Conservation (phyloP, 2,888 invertebrate species). For the Endomychus coccineus region DNA sequence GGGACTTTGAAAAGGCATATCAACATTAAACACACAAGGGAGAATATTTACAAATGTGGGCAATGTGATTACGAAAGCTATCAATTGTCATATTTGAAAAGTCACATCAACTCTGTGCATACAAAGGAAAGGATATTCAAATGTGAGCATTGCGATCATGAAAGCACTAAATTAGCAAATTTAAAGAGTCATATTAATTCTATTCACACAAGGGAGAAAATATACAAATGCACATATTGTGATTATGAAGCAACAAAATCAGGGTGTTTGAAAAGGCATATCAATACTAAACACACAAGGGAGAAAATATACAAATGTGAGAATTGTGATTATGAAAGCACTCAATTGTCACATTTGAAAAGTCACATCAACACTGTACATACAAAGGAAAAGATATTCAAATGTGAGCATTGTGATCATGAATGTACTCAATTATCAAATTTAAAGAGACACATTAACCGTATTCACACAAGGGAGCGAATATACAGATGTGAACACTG, state of each 20-base stretch:
- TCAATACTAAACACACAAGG: not conserved
- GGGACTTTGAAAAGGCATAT: too few species aligned
- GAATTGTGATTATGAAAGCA: not conserved
- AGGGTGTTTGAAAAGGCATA: not conserved
- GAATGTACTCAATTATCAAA: not conserved
- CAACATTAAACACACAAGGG: too few species aligned
- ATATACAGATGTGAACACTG: not conserved
- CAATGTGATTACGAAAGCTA: conserved; percentile 2
- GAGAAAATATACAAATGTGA: conserved; percentile 1
- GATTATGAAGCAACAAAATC: not conserved
- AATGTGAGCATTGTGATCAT: not conserved
- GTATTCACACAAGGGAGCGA: conserved; percentile 3
- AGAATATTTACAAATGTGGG: too few species aligned
- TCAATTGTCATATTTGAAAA: not conserved
- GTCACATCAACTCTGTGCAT: conserved; percentile 1
- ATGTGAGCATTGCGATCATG: not conserved
- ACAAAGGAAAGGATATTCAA: not conserved
- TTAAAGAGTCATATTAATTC: not conserved
- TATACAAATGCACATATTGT: not conserved
- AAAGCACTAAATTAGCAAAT: not conserved
- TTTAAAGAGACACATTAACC: not conserved
- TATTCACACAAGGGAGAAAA: not conserved
- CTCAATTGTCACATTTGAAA: not conserved
- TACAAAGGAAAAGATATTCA: not conserved
- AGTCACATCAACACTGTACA: not conserved